A percentile compares a stretch with the other conserved stretches of the same genome.
These are phyloP conservation scores for Astyanax mexicanus DNA, from an alignment of 2,797 vertebrate genomes.

Conservation along the genomic window DNA sequence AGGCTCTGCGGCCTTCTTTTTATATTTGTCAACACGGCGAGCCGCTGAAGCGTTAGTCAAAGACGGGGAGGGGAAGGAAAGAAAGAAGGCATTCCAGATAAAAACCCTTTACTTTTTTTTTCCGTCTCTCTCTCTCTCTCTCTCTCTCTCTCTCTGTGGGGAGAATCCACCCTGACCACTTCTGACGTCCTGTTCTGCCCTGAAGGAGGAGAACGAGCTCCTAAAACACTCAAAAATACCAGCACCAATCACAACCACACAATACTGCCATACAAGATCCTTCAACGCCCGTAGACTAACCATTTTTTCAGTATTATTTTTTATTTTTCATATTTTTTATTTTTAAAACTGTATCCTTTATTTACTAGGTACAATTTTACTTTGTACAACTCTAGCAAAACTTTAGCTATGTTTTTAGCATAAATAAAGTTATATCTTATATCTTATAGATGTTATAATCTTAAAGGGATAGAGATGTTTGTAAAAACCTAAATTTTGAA, in stretches of 20 bases:
- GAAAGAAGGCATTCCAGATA: slow-evolving; percentile 48
- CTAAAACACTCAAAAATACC: slow-evolving; percentile 49
- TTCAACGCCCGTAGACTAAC: slow-evolving; percentile 42
- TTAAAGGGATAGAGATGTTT: too few species aligned
- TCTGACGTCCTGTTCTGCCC: slow-evolving; percentile 49
- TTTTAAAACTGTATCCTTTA: too few species aligned
- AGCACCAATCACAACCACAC: slow-evolving; percentile 48
- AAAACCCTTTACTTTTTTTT: slow-evolving; percentile 52
- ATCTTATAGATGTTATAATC: too few species aligned
- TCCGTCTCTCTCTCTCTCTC: too few species aligned
- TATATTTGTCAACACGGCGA: slow-evolving; percentile 58
- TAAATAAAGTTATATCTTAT: too few species aligned
- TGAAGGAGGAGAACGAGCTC: slow-evolving; percentile 24
- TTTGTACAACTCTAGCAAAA: too few species aligned
- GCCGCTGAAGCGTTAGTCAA: slow-evolving; percentile 58
- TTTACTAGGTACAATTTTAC: too few species aligned
- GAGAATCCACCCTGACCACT: slow-evolving; percentile 59
- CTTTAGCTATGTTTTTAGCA: too few species aligned
- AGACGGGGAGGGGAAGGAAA: slow-evolving; percentile 18
- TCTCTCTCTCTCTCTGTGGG: slow-evolving; percentile 36
- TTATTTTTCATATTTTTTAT: too few species aligned
- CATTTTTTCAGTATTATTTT: too few species aligned
- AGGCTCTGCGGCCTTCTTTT: slow-evolving; percentile 42
- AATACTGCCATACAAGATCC: slow-evolving; percentile 48
- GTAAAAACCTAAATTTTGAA: too few species aligned